These are phyloP conservation scores for Bothrops jararaca DNA, from an alignment of 2,113 vertebrate genomes.

Conservation along the genomic window DNA sequence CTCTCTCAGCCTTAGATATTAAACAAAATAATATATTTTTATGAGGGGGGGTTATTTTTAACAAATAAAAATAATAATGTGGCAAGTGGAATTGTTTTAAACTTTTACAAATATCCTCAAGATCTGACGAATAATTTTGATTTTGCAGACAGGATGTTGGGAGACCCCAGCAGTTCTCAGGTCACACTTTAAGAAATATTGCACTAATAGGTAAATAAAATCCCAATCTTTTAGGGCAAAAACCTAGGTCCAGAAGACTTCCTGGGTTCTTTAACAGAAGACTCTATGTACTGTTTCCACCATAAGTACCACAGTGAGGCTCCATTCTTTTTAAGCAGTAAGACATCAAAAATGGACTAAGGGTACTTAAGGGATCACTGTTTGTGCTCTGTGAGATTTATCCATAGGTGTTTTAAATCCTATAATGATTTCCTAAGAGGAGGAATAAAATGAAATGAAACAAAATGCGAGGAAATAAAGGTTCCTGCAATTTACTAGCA, in stretches of 20 bases:
- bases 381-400: constrained; percentile 27
- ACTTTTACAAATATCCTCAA: too few species aligned
- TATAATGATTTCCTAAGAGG: constrained; percentile 24
- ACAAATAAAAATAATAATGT: too few species aligned
- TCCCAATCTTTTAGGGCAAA: neutral
- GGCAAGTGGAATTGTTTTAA: too few species aligned
- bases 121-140: too few species aligned
- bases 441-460: constrained; percentile 23
- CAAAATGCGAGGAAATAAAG: constrained; percentile 3
- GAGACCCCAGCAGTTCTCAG: too few species aligned
- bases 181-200: too few species aligned
- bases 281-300: neutral
- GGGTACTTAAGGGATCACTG: constrained; percentile 19
- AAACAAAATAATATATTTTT: too few species aligned
- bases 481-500: constrained; percentile 25
- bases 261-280: neutral
- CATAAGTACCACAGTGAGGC: neutral
- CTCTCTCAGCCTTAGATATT: too few species aligned
- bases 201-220: too few species aligned
- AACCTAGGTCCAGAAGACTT: neutral
- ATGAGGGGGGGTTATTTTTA: too few species aligned
- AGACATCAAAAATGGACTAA: constrained; percentile 31
- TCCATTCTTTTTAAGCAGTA: neutral
- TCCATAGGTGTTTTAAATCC: constrained; percentile 17
- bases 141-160: too few species aligned